Evolutionary conservation across 1,140 invertebrate species (phyloP).

Genomic region (Drosophila arizonae): DNA sequence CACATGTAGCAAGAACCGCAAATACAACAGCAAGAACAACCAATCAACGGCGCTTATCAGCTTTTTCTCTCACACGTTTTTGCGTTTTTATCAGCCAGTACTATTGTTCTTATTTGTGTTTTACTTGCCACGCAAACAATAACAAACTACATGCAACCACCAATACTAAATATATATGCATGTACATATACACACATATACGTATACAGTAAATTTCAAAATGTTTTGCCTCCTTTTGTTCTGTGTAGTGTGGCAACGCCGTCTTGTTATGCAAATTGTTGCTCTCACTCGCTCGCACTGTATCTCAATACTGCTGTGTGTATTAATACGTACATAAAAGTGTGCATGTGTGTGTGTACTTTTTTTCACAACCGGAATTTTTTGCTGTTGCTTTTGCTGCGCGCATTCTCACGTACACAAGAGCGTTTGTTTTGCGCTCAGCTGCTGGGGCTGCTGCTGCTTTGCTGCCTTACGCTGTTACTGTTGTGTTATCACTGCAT

Average conservation of each 20-base stretch:
- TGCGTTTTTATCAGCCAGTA: constrained; percentile 29
- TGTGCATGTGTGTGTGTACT: constrained; percentile 26
- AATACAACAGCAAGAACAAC: constrained; percentile 7
- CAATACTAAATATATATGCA: constrained; percentile 3
- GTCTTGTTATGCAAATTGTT: constrained; percentile 61
- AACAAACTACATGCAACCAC: constrained; percentile 27
- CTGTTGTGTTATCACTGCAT: constrained; percentile 72
- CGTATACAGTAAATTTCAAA: not conserved
- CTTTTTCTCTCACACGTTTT: constrained; percentile 35
- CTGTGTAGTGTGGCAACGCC: constrained; percentile 56
- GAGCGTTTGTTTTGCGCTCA: constrained; percentile 43
- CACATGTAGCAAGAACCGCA: constrained; percentile 2
- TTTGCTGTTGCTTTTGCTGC: constrained; percentile 68
- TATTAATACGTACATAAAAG: not conserved
- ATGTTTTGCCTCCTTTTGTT: constrained; percentile 31
- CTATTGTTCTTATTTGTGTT: constrained; percentile 7
- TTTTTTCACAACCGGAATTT: constrained; percentile 73
- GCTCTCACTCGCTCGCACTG: constrained; percentile 37
- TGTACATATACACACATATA: not conserved
- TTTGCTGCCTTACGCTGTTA: constrained; percentile 12
- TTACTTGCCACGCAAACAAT: constrained; percentile 35
- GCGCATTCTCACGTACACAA: constrained; percentile 72
- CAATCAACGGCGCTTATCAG: constrained; percentile 27
- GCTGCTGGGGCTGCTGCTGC: constrained; percentile 52
- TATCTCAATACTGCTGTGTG: constrained; percentile 14